A percentile compares a stretch with the other conserved stretches of the same genome.
phyloP scores from a whole-genome alignment of 92 coral and sea anemone genomes.

The Heteractis magnifica region DNA sequence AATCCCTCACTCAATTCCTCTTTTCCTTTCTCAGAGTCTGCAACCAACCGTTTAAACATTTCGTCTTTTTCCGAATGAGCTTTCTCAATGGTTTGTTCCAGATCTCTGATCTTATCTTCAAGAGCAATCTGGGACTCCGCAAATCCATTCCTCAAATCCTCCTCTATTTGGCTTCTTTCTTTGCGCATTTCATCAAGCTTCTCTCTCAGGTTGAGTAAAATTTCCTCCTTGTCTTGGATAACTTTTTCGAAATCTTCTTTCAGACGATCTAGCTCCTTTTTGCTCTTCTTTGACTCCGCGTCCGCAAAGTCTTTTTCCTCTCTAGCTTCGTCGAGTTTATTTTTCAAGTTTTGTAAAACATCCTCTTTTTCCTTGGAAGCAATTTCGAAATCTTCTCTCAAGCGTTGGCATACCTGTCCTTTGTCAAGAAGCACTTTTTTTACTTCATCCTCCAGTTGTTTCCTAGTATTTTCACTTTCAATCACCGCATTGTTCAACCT shows the following conservation, averaged over 20 bases:
- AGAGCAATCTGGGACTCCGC: conserved; percentile 15
- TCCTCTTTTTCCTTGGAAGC: conserved; percentile 58
- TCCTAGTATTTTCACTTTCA: conserved; percentile 36
- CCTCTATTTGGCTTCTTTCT: conserved; percentile 50
- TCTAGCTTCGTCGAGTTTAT: conserved; percentile 35
- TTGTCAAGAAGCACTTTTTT: conserved; percentile 56
- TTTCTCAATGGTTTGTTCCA: conserved; percentile 56
- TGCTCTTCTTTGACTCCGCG: conserved; percentile 10
- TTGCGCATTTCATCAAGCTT: conserved; percentile 43
- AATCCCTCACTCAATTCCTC: conserved; percentile 54
- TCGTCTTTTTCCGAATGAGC: conserved; percentile 67
- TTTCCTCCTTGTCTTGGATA: conserved; percentile 51
- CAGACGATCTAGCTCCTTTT: conserved; percentile 33
- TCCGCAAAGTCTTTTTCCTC: conserved; percentile 32
- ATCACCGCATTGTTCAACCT: conserved; percentile 26
- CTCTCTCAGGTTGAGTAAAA: conserved; percentile 43
- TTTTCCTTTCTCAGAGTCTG: conserved; percentile 64
- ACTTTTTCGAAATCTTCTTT: conserved; percentile 59
- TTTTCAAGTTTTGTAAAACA: conserved; percentile 39
- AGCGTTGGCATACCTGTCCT: conserved; percentile 51
- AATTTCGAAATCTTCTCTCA: conserved; percentile 48
- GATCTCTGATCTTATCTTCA: conserved; percentile 38
- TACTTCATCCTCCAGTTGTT: conserved; percentile 44
- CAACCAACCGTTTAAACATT: conserved; percentile 62
- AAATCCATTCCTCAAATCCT: conserved; percentile 20